Percentiles rank a stretch among this genome's conserved stretches.
phyloP scores from a whole-genome alignment of 2,888 invertebrate species.

The Tiliacea aurago region DNA sequence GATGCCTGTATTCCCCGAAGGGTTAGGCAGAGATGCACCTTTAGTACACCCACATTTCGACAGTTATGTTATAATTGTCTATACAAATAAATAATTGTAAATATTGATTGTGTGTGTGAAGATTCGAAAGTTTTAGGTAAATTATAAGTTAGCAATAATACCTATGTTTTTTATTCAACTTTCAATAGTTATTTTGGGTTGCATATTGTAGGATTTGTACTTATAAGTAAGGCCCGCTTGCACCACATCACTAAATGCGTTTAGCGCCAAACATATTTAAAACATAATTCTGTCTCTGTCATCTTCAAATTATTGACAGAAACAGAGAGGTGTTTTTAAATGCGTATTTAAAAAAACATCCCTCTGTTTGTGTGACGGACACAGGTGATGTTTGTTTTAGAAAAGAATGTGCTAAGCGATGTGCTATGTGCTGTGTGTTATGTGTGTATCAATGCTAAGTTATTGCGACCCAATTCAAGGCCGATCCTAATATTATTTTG shows the following conservation, averaged over 20 bases:
- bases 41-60: too few species aligned
- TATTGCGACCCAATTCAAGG: conserved; percentile 36
- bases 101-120: background rate
- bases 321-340: background rate
- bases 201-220: background rate
- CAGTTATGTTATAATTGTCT: too few species aligned
- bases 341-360: background rate
- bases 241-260: background rate
- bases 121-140: background rate
- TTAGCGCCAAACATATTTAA: background rate
- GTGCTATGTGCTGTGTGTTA: too few species aligned
- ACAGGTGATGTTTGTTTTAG: too few species aligned
- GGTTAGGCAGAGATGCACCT: too few species aligned
- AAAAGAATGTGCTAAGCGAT: background rate
- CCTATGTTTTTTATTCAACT: background rate
- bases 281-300: background rate
- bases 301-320: background rate
- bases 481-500: background rate
- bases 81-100: background rate
- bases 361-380: too few species aligned
- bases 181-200: background rate
- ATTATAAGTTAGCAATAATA: background rate
- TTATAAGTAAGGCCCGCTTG: background rate
- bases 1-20: too few species aligned
- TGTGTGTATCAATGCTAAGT: background rate